A percentile compares a stretch with the other conserved stretches of the same genome.
Conservation (phyloP, 1,140 invertebrate genomes). For the Diorhabda elongata region DNA sequence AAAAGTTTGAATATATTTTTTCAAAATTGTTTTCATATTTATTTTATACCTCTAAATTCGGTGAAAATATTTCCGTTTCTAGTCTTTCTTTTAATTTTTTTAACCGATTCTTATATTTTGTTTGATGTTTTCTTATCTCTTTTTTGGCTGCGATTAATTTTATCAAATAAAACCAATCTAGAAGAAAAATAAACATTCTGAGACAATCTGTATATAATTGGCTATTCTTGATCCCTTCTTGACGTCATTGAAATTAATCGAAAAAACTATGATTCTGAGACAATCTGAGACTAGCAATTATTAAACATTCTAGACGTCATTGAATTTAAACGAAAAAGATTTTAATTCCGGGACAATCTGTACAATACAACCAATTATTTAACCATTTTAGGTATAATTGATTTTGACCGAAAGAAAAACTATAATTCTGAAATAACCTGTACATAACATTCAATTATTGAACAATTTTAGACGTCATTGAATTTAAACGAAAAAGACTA, state of each 20-base stretch:
- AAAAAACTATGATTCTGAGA: not conserved
- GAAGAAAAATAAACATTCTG: constrained; percentile 14
- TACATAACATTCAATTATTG: not conserved
- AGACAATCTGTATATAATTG: not conserved
- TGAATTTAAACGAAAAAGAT: not conserved
- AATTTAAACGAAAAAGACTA: no score
- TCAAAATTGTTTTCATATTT: not conserved
- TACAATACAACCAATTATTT: not conserved
- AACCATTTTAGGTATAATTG: no score
- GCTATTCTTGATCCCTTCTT: not conserved
- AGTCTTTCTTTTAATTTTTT: constrained; percentile 10
- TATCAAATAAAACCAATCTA: constrained; percentile 31
- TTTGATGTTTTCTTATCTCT: constrained; percentile 19
- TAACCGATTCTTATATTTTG: constrained; percentile 12
- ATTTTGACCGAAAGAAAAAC: constrained; percentile 18
- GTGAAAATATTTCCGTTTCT: constrained; percentile 19
- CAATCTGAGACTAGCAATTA: not conserved
- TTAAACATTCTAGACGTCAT: not conserved
- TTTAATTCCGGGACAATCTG: not conserved
- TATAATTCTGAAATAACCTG: not conserved
- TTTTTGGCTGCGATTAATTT: constrained; percentile 27
- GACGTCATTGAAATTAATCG: not conserved
- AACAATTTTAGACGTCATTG: no score
- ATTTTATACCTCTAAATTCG: constrained; percentile 15
- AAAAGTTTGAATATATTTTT: not conserved